Percentiles rank a stretch among this genome's conserved stretches.
phyloP scores from a whole-genome alignment of 2,113 vertebrate species.

The Pipa parva region DNA sequence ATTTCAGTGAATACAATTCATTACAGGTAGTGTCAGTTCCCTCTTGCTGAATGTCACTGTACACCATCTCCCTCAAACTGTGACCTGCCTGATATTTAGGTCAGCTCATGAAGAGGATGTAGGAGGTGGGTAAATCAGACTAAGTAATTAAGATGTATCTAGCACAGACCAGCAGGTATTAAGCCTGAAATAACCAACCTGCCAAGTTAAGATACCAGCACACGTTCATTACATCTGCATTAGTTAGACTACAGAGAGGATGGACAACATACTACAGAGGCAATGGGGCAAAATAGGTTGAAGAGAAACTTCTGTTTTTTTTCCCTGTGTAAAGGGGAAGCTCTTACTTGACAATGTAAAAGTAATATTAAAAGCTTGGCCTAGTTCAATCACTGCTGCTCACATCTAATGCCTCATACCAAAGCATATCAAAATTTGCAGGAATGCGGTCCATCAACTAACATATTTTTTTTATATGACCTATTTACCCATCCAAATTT shows the following conservation, averaged over 20 bases:
- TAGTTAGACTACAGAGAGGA: not conserved
- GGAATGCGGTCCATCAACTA: too few relatives aligned
- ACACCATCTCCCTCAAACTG: slow-evolving; percentile 5
- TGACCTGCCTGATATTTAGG: slow-evolving; percentile 24
- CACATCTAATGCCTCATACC: too few relatives aligned
- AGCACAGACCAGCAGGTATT: slow-evolving; percentile 9
- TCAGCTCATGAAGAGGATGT: slow-evolving; percentile 9
- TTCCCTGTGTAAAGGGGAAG: too few relatives aligned
- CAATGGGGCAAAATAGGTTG: too few relatives aligned
- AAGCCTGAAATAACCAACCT: slow-evolving; percentile 1
- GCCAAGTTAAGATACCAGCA: not conserved
- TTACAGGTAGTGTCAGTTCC: slow-evolving; percentile 22
- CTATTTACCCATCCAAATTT: too few relatives aligned
- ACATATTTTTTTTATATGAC: too few relatives aligned
- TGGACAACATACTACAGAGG: too few relatives aligned
- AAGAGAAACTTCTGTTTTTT: too few relatives aligned
- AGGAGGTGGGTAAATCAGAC: slow-evolving; percentile 8
- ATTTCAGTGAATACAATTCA: slow-evolving; percentile 13
- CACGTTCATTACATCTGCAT: not conserved
- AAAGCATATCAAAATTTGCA: too few relatives aligned
- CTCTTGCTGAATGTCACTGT: slow-evolving; percentile 24
- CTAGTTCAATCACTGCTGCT: too few relatives aligned
- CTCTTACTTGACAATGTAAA: too few relatives aligned
- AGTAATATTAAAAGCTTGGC: too few relatives aligned
- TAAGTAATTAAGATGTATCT: slow-evolving; percentile 30